These are phyloP conservation scores for Arctocebus calabarensis DNA, from an alignment of 2,797 vertebrate genomes.

Conservation along the genomic window DNA sequence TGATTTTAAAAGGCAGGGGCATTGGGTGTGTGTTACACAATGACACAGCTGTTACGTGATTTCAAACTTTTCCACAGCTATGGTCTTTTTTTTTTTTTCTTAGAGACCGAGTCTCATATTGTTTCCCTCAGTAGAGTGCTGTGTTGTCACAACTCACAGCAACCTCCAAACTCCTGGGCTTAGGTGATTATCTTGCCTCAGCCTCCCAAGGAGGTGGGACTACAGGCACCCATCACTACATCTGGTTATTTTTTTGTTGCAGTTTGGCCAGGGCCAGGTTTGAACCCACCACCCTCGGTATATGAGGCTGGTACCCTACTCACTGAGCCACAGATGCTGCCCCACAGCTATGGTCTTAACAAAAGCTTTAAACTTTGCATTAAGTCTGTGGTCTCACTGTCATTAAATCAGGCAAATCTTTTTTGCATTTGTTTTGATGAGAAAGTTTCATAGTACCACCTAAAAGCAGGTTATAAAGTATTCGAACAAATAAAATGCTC, in stretches of 20 bases:
- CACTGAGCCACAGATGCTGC: too few species aligned
- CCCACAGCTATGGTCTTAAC: neutral
- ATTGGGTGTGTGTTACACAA: neutral
- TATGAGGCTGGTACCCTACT: too few species aligned
- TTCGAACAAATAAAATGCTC: slow-evolving; percentile 16
- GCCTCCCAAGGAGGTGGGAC: too few species aligned
- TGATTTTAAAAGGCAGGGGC: neutral
- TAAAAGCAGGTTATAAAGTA: slow-evolving; percentile 10
- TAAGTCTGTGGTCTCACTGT: neutral
- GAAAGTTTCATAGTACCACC: slow-evolving; percentile 20
- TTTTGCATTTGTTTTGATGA: slow-evolving; percentile 36
- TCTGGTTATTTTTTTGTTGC: too few species aligned
- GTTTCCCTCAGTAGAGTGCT: too few species aligned
- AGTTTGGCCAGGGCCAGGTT: too few species aligned
- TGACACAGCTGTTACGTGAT: neutral
- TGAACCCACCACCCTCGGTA: too few species aligned
- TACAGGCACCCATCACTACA: too few species aligned
- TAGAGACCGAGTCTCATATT: too few species aligned
- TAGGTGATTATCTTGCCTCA: too few species aligned
- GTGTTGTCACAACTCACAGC: too few species aligned
- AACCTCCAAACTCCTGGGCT: too few species aligned
- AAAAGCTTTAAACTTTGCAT: slow-evolving; percentile 19
- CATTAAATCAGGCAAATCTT: neutral
- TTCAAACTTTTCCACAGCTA: neutral
- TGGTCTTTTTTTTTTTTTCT: neutral